phyloP scores from a whole-genome alignment of 2,888 invertebrate genomes.

The Charanyca ferruginea region DNA sequence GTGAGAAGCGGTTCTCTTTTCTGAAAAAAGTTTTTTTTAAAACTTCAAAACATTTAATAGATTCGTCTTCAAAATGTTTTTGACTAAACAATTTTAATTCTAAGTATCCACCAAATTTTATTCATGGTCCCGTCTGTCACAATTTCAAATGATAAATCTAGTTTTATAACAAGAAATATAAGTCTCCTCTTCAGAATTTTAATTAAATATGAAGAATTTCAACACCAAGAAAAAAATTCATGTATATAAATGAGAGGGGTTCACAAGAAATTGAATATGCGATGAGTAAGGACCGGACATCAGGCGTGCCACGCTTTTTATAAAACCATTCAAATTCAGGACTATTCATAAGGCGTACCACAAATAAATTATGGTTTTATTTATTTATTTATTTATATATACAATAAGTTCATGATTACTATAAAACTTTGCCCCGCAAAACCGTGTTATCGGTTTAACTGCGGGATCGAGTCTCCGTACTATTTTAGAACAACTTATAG shows the following conservation, averaged over 20 bases:
- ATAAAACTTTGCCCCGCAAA: too few species aligned
- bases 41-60: too few species aligned
- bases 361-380: constrained; percentile 50
- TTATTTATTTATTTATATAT: too few species aligned
- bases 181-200: constrained; percentile 51
- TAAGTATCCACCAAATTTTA: constrained; percentile 35
- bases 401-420: too few species aligned
- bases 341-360: constrained; percentile 47
- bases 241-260: constrained; percentile 66
- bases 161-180: constrained; percentile 49
- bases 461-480: too few species aligned
- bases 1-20: too few species aligned
- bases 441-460: too few species aligned
- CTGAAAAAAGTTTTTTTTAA: too few species aligned
- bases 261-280: constrained; percentile 66
- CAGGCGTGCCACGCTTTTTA: constrained; percentile 51
- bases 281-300: constrained; percentile 61
- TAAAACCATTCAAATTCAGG: constrained; percentile 59
- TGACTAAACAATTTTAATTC: constrained; percentile 35
- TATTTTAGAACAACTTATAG: too few species aligned
- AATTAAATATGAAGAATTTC: constrained; percentile 60
- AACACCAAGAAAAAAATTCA: constrained; percentile 58
- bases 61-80: constrained; percentile 28
- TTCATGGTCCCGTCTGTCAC: constrained; percentile 28
- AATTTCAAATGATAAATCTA: constrained; percentile 55